Conservation (phyloP, 1,140 invertebrate genomes). For the Drosophila auraria region DNA sequence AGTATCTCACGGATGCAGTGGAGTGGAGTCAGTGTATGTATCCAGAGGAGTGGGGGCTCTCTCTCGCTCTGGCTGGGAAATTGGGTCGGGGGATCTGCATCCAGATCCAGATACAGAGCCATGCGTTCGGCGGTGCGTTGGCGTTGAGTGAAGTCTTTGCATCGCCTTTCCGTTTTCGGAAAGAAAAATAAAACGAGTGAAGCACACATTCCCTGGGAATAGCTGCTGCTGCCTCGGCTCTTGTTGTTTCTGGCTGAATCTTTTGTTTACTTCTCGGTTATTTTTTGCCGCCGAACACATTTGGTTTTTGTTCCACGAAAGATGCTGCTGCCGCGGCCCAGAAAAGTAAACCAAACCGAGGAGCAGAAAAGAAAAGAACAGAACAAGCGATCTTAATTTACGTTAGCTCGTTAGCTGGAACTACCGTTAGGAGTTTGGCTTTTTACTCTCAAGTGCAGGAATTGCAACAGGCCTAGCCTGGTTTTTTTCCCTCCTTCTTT, state of each 20-base stretch:
- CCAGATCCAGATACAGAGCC: conserved; percentile 4
- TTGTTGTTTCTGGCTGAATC: conserved; percentile 55
- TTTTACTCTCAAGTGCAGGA: conserved; percentile 55
- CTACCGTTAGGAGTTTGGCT: conserved; percentile 67
- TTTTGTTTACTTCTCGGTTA: conserved; percentile 61
- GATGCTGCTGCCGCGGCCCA: conserved; percentile 45
- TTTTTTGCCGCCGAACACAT: conserved; percentile 51
- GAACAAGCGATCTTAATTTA: conserved; percentile 84
- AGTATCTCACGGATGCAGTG: conserved; percentile 29
- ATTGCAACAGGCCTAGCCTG: conserved; percentile 44
- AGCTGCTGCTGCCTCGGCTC: conserved; percentile 13
- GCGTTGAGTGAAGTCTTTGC: conserved; percentile 72
- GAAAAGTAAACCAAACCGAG: conserved; percentile 12
- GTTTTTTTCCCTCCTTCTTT: conserved; percentile 5
- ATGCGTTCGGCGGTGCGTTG: conserved; percentile 54
- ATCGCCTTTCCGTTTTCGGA: conserved; percentile 56
- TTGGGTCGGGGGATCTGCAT: conserved; percentile 30
- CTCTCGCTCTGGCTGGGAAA: conserved; percentile 9
- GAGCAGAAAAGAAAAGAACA: conserved; percentile 11
- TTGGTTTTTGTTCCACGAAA: conserved; percentile 69
- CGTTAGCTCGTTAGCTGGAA: conserved; percentile 82
- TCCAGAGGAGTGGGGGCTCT: neutral
- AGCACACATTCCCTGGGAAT: conserved; percentile 49
- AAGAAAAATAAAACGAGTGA: conserved; percentile 69
- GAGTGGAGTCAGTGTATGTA: conserved; percentile 8